Evolutionary conservation across 2,888 invertebrate species (phyloP).

Genomic region (Brachyptera putata): DNA sequence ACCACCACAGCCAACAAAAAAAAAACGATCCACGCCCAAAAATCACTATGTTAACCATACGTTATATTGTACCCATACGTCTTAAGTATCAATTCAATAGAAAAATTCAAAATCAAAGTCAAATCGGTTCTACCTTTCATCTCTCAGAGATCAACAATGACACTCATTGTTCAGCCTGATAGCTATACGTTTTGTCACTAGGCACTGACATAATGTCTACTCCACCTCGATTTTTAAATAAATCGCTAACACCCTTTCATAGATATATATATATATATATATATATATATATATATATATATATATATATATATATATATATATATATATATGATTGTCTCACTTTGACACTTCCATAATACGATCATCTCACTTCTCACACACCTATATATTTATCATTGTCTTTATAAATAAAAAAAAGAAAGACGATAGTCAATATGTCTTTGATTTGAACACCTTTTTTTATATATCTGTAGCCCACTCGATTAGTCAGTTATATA

Average conservation of each 20-base stretch:
- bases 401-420: too few relatives aligned
- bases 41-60: constrained; percentile 1
- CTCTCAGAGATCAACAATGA: neutral
- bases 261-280: too few relatives aligned
- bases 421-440: constrained; percentile 1
- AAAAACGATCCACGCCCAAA: neutral
- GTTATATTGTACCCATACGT: too few relatives aligned
- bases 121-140: neutral
- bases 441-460: constrained; percentile 1
- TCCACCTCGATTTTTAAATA: constrained; percentile 4
- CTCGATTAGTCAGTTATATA: neutral
- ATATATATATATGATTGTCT: too few relatives aligned
- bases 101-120: constrained; percentile 9
- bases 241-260: constrained; percentile 3
- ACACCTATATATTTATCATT: constrained; percentile 8
- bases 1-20: too few relatives aligned
- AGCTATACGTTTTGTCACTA: constrained; percentile 1
- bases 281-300: too few relatives aligned
- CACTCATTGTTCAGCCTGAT: neutral
- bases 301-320: too few relatives aligned
- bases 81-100: neutral
- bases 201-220: neutral
- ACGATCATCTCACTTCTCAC: neutral
- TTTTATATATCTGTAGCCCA: too few relatives aligned
- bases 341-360: neutral